Conservation (phyloP, 2,888 invertebrate genomes). For the Pyrocoelia pectoralis region DNA sequence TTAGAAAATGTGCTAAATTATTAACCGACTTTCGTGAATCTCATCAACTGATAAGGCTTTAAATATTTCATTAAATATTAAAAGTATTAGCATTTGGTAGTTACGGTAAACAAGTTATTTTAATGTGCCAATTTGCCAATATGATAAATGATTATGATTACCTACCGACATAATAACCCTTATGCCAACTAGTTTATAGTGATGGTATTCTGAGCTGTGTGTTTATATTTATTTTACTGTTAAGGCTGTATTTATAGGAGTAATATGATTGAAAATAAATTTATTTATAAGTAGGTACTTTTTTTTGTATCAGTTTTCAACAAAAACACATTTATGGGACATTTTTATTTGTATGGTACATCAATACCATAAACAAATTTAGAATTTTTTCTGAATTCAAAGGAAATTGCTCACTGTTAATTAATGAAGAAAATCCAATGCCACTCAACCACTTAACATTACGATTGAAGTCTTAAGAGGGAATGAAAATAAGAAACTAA, state of each 20-base stretch:
- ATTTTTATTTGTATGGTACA: too few species aligned
- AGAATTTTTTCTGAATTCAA: too few species aligned
- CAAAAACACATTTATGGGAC: too few species aligned
- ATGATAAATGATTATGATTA: constrained; percentile 12
- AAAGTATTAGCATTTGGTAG: constrained; percentile 20
- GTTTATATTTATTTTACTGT: constrained; percentile 30
- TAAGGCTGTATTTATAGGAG: constrained; percentile 27
- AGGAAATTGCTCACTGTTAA: too few species aligned
- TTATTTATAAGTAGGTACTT: too few species aligned
- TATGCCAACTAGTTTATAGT: constrained; percentile 21
- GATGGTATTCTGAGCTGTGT: constrained; percentile 25
- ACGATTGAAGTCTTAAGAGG: too few species aligned
- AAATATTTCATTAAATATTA: constrained; percentile 11
- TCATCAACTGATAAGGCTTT: constrained; percentile 8
- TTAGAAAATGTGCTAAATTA: constrained; percentile 47
- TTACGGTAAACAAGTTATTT: constrained; percentile 22
- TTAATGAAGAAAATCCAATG: too few species aligned
- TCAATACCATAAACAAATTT: too few species aligned
- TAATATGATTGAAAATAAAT: constrained; percentile 13
- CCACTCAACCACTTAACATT: too few species aligned
- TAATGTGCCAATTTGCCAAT: constrained; percentile 43
- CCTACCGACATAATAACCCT: constrained; percentile 25
- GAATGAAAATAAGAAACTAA: too few species aligned
- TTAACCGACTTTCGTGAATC: not conserved
- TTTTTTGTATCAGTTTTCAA: too few species aligned